Evolutionary conservation across 2,888 invertebrate genomes (phyloP).

Genomic region (Tetragonula carbonaria): DNA sequence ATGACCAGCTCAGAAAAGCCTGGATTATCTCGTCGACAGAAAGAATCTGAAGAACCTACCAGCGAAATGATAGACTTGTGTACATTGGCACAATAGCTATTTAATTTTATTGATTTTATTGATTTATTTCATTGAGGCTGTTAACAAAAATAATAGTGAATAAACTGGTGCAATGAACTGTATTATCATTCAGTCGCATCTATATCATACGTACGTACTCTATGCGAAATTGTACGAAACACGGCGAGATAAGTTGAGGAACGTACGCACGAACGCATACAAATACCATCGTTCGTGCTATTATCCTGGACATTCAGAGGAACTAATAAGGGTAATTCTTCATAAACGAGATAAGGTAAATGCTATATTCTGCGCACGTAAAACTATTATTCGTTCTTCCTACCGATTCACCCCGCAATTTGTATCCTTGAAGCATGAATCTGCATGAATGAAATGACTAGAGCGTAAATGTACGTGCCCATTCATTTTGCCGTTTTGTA

Average conservation of each 20-base stretch:
- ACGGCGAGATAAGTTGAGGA: background rate
- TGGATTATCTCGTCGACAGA: conserved; percentile 46
- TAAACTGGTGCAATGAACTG: background rate
- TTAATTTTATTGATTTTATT: too few relatives aligned
- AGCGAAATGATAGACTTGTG: background rate
- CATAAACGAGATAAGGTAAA: conserved; percentile 27
- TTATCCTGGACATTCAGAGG: background rate
- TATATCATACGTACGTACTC: too few relatives aligned
- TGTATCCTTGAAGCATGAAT: too few relatives aligned
- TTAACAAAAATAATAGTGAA: background rate
- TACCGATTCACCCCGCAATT: background rate
- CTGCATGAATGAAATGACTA: background rate
- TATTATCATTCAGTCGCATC: background rate
- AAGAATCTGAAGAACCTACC: background rate
- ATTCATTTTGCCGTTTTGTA: background rate
- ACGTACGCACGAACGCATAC: background rate
- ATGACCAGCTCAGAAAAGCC: conserved; percentile 71
- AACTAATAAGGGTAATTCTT: background rate
- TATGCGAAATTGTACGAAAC: background rate
- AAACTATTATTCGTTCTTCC: conserved; percentile 2
- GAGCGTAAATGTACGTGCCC: background rate
- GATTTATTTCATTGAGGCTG: background rate
- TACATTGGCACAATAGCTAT: too few relatives aligned
- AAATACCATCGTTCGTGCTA: background rate
- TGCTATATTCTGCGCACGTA: conserved; percentile 11